Conservation (phyloP, 2,888 invertebrate species). For the Elegia similella region DNA sequence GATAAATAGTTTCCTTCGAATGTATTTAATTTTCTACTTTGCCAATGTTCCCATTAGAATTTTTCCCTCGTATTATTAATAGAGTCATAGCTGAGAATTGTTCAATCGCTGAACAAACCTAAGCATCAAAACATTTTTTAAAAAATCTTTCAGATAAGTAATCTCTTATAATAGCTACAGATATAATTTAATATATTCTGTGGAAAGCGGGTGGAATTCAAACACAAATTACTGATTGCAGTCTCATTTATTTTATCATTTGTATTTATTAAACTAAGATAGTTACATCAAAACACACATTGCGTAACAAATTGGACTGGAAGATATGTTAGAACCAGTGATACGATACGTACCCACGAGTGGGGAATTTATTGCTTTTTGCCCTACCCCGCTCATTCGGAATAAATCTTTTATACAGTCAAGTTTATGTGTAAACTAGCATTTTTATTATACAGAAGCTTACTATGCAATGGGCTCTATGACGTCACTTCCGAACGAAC, state of each 20-base stretch:
- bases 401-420: constrained; percentile 25
- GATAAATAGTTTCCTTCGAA: too few relatives aligned
- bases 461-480: constrained; percentile 31
- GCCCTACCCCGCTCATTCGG: constrained; percentile 36
- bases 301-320: constrained; percentile 74
- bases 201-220: constrained; percentile 32
- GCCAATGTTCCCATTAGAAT: too few relatives aligned
- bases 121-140: too few relatives aligned
- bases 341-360: constrained; percentile 51
- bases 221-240: constrained; percentile 54
- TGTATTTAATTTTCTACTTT: too few relatives aligned
- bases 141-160: too few relatives aligned
- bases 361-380: constrained; percentile 43
- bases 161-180: too few relatives aligned
- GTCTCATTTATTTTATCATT: constrained; percentile 77
- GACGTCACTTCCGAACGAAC: constrained; percentile 41
- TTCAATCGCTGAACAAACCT: too few relatives aligned
- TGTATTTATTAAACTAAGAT: constrained; percentile 68
- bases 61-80: too few relatives aligned
- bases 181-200: not conserved
- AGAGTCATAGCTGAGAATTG: too few relatives aligned
- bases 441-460: constrained; percentile 13
- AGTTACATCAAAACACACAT: constrained; percentile 77
- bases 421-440: constrained; percentile 17
- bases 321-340: constrained; percentile 69